Evolutionary conservation across 2,797 vertebrate species (phyloP).

Genomic region (Catostomus latipinnis): DNA sequence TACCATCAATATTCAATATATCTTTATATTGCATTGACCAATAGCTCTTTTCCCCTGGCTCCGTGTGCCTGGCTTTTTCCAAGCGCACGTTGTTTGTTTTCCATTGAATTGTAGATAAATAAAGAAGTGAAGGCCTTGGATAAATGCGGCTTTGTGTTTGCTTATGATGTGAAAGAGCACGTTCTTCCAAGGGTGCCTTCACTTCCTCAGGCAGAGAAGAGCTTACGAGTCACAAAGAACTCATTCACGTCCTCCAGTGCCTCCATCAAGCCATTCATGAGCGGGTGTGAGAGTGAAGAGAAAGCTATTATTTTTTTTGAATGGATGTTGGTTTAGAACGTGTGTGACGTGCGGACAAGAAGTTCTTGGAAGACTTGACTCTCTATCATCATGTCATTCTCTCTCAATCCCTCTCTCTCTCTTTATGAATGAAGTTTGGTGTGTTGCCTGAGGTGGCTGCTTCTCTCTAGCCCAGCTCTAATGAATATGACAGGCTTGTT

Average conservation of each 20-base stretch:
- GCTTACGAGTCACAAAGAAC: conserved; percentile 65
- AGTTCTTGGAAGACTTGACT: conserved; percentile 31
- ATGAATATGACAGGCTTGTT: conserved; percentile 67
- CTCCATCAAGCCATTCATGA: conserved; percentile 48
- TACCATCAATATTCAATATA: background rate
- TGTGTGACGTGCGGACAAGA: background rate
- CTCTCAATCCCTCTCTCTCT: conserved; percentile 41
- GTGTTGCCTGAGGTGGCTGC: conserved; percentile 14
- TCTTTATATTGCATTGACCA: background rate
- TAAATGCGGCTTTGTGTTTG: conserved; percentile 58
- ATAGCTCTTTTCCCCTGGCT: background rate
- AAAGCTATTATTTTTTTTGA: conserved; percentile 24
- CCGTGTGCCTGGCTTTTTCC: conserved; percentile 8
- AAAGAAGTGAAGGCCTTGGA: conserved; percentile 32
- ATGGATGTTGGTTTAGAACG: conserved; percentile 8
- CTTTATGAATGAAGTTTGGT: conserved; percentile 37
- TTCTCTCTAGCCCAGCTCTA: conserved; percentile 58
- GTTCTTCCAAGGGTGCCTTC: conserved; percentile 56
- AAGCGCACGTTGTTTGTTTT: conserved; percentile 26
- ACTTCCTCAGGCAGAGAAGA: conserved; percentile 57
- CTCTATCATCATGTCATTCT: conserved; percentile 12
- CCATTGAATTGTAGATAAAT: conserved; percentile 29
- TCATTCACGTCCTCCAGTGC: conserved; percentile 60
- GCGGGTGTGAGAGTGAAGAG: conserved; percentile 39
- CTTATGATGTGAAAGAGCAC: conserved; percentile 41